Evolutionary conservation across 2,797 vertebrate genomes (phyloP).

Genomic region (Aplochiton taeniatus): DNA sequence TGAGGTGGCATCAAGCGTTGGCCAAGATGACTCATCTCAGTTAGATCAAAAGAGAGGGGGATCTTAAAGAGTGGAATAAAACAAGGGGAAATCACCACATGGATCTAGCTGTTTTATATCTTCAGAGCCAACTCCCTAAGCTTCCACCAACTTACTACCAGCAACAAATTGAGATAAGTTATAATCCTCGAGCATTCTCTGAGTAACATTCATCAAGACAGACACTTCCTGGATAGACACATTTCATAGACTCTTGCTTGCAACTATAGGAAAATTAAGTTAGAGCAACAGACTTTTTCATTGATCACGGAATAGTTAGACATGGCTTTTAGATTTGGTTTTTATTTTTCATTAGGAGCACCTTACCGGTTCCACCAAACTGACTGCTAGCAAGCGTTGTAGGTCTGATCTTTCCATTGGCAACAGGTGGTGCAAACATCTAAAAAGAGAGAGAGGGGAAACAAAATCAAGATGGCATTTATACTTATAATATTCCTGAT

Average conservation of each 20-base stretch:
- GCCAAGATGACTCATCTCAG: slow-evolving; percentile 33
- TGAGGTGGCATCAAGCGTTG: slow-evolving; percentile 29
- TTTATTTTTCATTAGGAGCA: neutral
- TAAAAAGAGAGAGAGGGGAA: slow-evolving; percentile 74
- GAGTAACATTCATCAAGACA: slow-evolving; percentile 6
- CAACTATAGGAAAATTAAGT: too few species aligned
- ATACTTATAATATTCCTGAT: slow-evolving; percentile 12
- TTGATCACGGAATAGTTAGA: too few species aligned
- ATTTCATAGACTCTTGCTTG: neutral
- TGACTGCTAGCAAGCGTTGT: slow-evolving; percentile 91
- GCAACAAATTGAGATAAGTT: slow-evolving; percentile 7
- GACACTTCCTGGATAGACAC: neutral
- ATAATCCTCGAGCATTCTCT: neutral
- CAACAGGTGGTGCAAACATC: slow-evolving; percentile 98
- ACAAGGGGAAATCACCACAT: slow-evolving; percentile 3
- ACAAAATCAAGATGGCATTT: slow-evolving; percentile 45
- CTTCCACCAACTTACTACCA: slow-evolving; percentile 9
- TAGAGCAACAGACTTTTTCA: too few species aligned
- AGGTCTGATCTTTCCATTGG: slow-evolving; percentile 96
- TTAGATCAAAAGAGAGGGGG: slow-evolving; percentile 38
- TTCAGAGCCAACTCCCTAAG: slow-evolving; percentile 12
- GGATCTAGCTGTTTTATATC: slow-evolving; percentile 14
- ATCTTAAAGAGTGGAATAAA: neutral
- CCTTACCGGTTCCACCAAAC: slow-evolving; percentile 92
- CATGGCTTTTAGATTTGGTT: neutral